Conservation (phyloP, 1,140 invertebrate species). For the Drosophila jambulina region DNA sequence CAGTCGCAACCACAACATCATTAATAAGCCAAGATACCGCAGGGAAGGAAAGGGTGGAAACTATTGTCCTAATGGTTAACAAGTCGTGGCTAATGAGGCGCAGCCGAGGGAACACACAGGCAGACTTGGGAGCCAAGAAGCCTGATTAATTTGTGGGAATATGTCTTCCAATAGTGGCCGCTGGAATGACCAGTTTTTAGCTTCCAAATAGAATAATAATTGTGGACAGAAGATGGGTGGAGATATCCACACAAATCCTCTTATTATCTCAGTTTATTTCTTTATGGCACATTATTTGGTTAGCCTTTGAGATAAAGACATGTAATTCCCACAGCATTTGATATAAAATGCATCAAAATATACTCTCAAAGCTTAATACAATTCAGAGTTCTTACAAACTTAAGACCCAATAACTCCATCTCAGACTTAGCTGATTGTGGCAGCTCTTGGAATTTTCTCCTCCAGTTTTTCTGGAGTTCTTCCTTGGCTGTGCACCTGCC, state of each 20-base stretch:
- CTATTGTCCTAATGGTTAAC: conserved; percentile 67
- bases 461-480: background rate
- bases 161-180: background rate
- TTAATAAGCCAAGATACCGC: conserved; percentile 52
- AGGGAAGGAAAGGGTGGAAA: conserved; percentile 5
- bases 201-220: conserved; percentile 22
- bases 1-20: conserved; percentile 58
- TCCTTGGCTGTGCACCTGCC: conserved; percentile 27
- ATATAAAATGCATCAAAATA: background rate
- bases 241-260: background rate
- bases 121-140: background rate
- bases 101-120: conserved; percentile 33
- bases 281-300: too few species aligned
- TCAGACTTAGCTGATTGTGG: background rate
- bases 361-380: background rate
- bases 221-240: background rate
- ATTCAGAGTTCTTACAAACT: too few species aligned
- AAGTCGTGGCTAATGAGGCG: conserved; percentile 68
- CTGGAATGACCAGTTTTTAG: background rate
- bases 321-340: background rate
- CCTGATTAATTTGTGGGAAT: conserved; percentile 78
- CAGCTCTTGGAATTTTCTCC: background rate
- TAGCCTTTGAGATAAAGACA: too few species aligned
- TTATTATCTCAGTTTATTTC: background rate
- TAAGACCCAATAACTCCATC: background rate